These are phyloP conservation scores for Thermophis baileyi DNA, from an alignment of 2,113 vertebrate species.

Conservation along the genomic window DNA sequence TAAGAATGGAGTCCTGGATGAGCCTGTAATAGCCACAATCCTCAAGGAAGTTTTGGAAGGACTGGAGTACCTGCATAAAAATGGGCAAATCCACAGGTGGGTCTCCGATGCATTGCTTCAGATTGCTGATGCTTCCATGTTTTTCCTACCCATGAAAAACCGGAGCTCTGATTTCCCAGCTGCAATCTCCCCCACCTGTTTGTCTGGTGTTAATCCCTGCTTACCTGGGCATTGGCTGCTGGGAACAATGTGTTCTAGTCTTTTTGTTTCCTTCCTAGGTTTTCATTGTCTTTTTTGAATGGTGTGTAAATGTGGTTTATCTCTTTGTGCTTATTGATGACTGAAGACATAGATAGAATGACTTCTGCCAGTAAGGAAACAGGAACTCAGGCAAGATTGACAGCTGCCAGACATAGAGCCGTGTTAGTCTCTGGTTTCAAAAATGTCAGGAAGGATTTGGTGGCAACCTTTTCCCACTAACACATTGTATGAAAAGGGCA, in stretches of 20 bases:
- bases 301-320: not conserved
- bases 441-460: not conserved
- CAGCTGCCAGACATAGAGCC: not conserved
- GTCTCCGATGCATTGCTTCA: not conserved
- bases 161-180: not conserved
- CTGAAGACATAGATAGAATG: not conserved
- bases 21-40: conserved; percentile 87
- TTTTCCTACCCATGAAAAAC: not conserved
- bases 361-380: not conserved
- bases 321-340: not conserved
- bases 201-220: not conserved
- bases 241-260: not conserved
- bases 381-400: not conserved
- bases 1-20: conserved; percentile 87
- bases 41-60: conserved; percentile 91
- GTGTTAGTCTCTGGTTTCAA: not conserved
- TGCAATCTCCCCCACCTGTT: not conserved
- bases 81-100: conserved; percentile 94
- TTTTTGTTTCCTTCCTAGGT: not conserved
- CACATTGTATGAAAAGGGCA: not conserved
- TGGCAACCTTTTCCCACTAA: not conserved
- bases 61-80: conserved; percentile 93
- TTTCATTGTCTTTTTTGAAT: not conserved
- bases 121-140: not conserved
- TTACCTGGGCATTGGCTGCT: not conserved